A percentile compares a stretch with the other conserved stretches of the same genome.
Evolutionary conservation across 1,140 invertebrate species (phyloP).

Genomic region (Tenebrio molitor): DNA sequence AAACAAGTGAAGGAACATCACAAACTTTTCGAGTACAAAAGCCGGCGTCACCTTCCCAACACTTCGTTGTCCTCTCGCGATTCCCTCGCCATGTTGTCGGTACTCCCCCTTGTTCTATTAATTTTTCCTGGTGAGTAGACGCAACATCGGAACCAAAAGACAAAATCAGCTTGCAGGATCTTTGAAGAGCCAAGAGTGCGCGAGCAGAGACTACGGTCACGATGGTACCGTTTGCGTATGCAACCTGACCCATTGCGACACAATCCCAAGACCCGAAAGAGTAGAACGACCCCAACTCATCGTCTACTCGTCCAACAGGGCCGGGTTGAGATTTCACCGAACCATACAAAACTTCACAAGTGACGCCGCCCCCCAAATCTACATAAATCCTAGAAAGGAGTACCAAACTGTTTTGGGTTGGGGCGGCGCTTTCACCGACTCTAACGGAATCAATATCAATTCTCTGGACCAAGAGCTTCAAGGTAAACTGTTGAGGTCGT

Average conservation of each 20-base stretch:
- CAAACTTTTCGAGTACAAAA: no score
- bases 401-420: conserved; percentile 57
- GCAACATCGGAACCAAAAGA: neutral
- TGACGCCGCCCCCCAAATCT: neutral
- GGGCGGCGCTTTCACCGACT: conserved; percentile 50
- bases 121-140: no score
- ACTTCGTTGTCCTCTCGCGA: no score
- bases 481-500: conserved; percentile 61
- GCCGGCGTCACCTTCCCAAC: no score
- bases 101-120: no score
- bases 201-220: neutral
- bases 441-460: conserved; percentile 53
- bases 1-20: no score
- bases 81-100: no score
- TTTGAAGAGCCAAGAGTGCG: neutral
- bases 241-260: conserved; percentile 87
- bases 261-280: conserved; percentile 68
- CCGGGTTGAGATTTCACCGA: conserved; percentile 69
- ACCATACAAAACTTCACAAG: conserved; percentile 59
- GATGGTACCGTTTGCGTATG: conserved; percentile 85
- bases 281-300: conserved; percentile 68
- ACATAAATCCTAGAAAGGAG: conserved; percentile 19
- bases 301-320: conserved; percentile 72
- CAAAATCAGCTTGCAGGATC: no score
- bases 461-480: conserved; percentile 28